Evolutionary conservation across 2,888 invertebrate genomes (phyloP).

Genomic region (Lypha dubia): DNA sequence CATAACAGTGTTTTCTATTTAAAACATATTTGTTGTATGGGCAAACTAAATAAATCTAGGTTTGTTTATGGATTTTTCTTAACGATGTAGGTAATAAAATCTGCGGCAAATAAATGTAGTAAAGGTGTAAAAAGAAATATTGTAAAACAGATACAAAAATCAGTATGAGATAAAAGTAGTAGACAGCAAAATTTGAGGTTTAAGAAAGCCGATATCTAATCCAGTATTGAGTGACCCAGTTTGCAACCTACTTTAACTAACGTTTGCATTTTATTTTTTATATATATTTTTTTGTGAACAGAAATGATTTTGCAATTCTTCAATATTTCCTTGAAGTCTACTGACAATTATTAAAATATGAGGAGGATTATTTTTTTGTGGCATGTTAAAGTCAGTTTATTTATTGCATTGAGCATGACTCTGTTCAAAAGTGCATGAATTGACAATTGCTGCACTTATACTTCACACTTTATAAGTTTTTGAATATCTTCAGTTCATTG

Average conservation of each 20-base stretch:
- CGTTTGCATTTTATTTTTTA: background rate
- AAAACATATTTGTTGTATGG: conserved; percentile 26
- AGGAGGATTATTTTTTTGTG: conserved; percentile 43
- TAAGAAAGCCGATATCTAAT: conserved; percentile 59
- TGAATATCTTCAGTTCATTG: conserved; percentile 18
- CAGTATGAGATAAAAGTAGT: conserved; percentile 32
- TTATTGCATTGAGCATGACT: conserved; percentile 53
- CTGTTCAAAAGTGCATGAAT: conserved; percentile 38
- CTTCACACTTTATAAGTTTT: conserved; percentile 41
- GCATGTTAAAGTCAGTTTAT: conserved; percentile 27
- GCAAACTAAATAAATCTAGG: conserved; percentile 27
- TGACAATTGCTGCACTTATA: conserved; percentile 45
- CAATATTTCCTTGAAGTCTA: conserved; percentile 32
- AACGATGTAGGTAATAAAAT: conserved; percentile 37
- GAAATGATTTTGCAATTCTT: conserved; percentile 31
- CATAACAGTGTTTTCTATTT: conserved; percentile 55
- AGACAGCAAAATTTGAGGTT: conserved; percentile 58
- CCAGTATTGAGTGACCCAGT: conserved; percentile 49
- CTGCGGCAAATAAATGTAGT: conserved; percentile 6
- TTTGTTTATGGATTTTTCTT: background rate
- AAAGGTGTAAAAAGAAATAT: conserved; percentile 11
- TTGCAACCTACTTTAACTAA: conserved; percentile 17
- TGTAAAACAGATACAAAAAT: conserved; percentile 17
- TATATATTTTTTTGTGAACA: background rate
- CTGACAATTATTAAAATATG: conserved; percentile 47